Base-by-base conservation (phyloP, 2,888 invertebrate species). In the Andrena fulva region DNA sequence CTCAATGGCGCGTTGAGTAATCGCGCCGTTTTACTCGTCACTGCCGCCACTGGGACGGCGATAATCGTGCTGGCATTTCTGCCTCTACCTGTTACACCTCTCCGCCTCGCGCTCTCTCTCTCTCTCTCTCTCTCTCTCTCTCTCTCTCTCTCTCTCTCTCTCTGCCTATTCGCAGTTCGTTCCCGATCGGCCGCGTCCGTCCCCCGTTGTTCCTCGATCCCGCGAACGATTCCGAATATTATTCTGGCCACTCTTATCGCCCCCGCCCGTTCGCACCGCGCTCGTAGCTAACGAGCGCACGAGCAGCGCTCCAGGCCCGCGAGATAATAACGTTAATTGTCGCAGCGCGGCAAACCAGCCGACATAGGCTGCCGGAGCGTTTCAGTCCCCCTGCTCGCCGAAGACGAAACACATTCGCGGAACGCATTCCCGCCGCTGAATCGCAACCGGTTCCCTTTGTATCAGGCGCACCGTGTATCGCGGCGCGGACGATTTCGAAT, bases 1-100 rank as follows among this genome's bases (percentile, higher is more conserved):
- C 87, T 88, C 87, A 89, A 90, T 89, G 87, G 78, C 70, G 74
- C 73, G 80, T 89, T 88, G 89, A 87, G 88, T 87, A 89, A 90
- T 89, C 84, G 82, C 64, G 80, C 50, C 69, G 82, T 77, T 87
- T 87, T 82, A 81, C 80, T 77, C 87, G 85, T 60, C 82, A 68
- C 63, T 67, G 71, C 73, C 29, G 75, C 59, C 80, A 66, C 70
- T 64, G 74, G 77, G 77, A 76, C 80, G 77, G 66, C 77, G 80
- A 84, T 85, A 89, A 87, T 87, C 87, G 87, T 82, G 76, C 81
- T 83, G 85, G 85, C 85, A 86, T 89, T 89, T 87, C 90, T 86
- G 82, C 85, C 85, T 88, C 90, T 88, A 90, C 85, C 87, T 82
- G 87, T 90, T 88, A 88, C 86, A 82, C 85, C 82, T 77, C 79